phyloP scores from a whole-genome alignment of 2,888 invertebrate genomes.

The Lutraria lutraria region DNA sequence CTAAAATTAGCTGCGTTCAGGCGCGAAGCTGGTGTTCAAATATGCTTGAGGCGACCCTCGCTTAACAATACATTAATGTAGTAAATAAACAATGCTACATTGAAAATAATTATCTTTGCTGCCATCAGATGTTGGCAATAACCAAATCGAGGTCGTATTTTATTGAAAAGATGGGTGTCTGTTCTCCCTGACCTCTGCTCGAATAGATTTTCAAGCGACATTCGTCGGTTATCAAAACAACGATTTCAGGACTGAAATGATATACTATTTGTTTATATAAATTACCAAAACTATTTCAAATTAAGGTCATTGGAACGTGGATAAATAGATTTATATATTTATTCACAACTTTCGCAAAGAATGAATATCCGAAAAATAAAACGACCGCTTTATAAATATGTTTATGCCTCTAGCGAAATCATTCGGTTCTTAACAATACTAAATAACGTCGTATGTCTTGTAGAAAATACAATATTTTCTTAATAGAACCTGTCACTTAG shows the following conservation, averaged over 20 bases:
- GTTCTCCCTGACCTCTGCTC: neutral
- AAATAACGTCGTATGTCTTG: neutral
- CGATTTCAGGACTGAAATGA: conserved; percentile 33
- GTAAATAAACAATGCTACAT: conserved; percentile 23
- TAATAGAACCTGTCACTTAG: neutral
- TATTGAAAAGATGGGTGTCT: neutral
- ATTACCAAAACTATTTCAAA: conserved; percentile 29
- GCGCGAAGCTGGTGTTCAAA: neutral
- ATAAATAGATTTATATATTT: conserved; percentile 18
- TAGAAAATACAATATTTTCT: conserved; percentile 9
- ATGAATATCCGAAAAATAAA: neutral
- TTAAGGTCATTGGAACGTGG: conserved; percentile 29
- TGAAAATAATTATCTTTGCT: neutral
- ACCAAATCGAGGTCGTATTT: neutral
- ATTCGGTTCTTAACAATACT: neutral
- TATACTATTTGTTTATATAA: conserved; percentile 49
- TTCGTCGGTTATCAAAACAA: conserved; percentile 42
- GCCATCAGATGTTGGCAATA: neutral
- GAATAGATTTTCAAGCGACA: conserved; percentile 10
- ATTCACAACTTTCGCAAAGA: conserved; percentile 9
- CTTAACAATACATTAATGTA: neutral
- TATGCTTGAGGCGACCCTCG: neutral
- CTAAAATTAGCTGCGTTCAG: conserved; percentile 5
- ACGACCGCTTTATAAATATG: neutral
- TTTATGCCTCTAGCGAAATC: neutral